A percentile compares a stretch with the other conserved stretches of the same genome.
Conservation (phyloP, 2,113 vertebrate genomes). For the Eudyptes chrysolophus region DNA sequence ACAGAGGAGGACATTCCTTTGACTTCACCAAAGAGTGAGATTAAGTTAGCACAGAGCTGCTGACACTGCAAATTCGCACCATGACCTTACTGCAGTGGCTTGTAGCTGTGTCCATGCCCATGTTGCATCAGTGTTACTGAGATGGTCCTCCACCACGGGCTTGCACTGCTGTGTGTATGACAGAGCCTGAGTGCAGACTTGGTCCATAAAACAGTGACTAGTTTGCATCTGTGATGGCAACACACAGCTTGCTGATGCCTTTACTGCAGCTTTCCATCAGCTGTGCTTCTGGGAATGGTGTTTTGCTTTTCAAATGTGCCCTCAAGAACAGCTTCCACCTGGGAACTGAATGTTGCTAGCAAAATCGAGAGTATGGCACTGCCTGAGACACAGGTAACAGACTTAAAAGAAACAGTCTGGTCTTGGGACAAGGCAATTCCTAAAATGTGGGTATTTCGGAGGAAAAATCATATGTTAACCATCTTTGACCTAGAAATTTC, state of each 20-base stretch:
- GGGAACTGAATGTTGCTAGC: neutral
- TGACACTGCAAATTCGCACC: rapidly evolving
- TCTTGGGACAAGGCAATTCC: neutral
- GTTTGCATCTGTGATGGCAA: neutral
- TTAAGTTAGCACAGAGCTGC: neutral
- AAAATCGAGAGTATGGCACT: neutral
- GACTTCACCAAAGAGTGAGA: neutral
- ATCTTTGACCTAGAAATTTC: neutral
- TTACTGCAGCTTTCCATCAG: neutral
- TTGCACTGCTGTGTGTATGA: neutral
- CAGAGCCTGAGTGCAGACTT: neutral
- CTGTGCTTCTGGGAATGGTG: neutral
- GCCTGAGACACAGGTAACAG: neutral
- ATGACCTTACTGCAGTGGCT: neutral
- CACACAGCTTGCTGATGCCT: neutral
- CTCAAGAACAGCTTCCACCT: neutral
- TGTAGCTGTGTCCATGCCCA: neutral
- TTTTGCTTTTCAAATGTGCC: neutral
- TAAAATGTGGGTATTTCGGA: neutral
- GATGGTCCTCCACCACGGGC: rapidly evolving
- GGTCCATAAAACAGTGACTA: neutral
- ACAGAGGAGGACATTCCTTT: neutral
- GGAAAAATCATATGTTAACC: neutral
- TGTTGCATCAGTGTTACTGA: too few species aligned
- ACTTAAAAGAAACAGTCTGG: neutral